Conservation (phyloP, 2,113 vertebrate genomes). For the Pygoscelis adeliae region DNA sequence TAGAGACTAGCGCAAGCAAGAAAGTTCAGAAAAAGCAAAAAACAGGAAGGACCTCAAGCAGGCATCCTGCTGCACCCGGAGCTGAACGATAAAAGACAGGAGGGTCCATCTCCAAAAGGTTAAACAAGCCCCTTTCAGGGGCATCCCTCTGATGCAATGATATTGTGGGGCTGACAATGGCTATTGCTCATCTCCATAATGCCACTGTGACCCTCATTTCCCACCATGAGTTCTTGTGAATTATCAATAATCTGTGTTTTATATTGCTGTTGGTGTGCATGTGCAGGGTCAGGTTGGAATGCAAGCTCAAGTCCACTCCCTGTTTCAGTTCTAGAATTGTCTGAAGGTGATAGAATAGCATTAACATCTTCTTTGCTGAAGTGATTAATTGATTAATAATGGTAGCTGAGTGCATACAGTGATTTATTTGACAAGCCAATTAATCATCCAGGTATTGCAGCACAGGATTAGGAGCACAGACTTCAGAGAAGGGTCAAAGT, state of each 20-base stretch:
- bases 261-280: neutral
- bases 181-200: neutral
- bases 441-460: neutral
- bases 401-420: neutral
- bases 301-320: neutral
- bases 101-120: neutral
- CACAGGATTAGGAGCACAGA: neutral
- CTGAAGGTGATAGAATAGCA: neutral
- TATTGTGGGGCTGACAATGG: neutral
- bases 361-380: neutral
- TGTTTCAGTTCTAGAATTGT: neutral
- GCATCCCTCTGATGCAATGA: neutral
- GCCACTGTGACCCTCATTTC: neutral
- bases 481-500: neutral
- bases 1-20: neutral
- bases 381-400: conserved; percentile 35
- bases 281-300: neutral
- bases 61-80: neutral
- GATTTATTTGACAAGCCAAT: neutral
- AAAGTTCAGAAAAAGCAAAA: neutral
- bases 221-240: neutral
- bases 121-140: neutral
- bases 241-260: neutral
- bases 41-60: neutral
- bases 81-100: neutral